Evolutionary conservation across 2,888 invertebrate species (phyloP).

Genomic region (Lapara coniferarum): DNA sequence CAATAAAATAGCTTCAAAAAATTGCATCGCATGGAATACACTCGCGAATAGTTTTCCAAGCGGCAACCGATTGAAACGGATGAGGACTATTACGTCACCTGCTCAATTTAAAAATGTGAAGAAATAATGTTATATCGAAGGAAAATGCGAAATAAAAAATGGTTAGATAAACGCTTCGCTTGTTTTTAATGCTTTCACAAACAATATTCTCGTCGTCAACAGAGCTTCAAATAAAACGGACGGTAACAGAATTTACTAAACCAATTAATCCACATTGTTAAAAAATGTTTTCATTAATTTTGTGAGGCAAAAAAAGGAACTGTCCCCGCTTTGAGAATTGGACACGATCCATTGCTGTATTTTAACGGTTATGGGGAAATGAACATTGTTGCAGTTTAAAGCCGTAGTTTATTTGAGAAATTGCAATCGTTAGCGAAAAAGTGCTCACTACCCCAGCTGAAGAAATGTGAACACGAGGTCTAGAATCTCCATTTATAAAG

Average conservation of each 20-base stretch:
- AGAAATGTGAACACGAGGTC: neutral
- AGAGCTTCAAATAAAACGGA: neutral
- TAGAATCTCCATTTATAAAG: neutral
- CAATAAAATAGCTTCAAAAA: neutral
- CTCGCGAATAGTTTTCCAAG: neutral
- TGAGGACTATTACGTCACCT: neutral
- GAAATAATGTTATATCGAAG: no score
- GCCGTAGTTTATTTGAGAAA: slow-evolving; percentile 10
- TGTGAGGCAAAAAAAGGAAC: neutral
- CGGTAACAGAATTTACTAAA: neutral
- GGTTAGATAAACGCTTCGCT: neutral
- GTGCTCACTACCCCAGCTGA: neutral
- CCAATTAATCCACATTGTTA: neutral
- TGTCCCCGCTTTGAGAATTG: neutral
- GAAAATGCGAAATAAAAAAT: neutral
- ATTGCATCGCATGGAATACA: neutral
- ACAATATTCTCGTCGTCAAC: neutral
- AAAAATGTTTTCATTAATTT: slow-evolving; percentile 1
- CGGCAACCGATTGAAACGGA: neutral
- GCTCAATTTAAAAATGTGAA: no score
- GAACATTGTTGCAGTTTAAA: slow-evolving; percentile 22
- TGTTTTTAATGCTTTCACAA: neutral
- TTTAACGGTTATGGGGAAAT: slow-evolving; percentile 23
- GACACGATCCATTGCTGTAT: neutral
- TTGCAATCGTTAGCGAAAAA: neutral